Base-by-base conservation (phyloP, 2,888 invertebrate genomes). In the Bombylius major region DNA sequence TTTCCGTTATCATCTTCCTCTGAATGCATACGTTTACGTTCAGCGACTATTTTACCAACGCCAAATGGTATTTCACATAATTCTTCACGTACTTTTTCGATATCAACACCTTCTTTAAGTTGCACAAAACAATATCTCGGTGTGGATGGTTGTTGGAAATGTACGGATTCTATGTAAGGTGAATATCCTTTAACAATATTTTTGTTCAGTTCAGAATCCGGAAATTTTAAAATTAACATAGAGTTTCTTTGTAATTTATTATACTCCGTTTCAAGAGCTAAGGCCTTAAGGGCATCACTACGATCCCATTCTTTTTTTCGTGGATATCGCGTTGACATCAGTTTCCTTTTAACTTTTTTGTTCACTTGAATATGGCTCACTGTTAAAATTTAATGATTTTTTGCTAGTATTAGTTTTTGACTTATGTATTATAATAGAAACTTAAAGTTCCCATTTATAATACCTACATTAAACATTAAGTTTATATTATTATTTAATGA, bases 101-200 rank as follows among this genome's bases (percentile, higher is more conserved):
- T 76, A 70, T 83, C 75, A 5, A 79, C 76, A 50, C 73, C 73
- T 49, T 79, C 78, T 62, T 78, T 73, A 59, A 79, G 75, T 59
- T 82, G 80, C 14, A 83, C 81, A 64, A 82, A 80, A 66, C 84
- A 84, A 68, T 79, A 82, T 55, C 81, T 76, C 13, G 82, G 79
- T 0, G 80, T 78, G 45, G 81, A 81, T 1, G 81, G 82, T 61
- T 80, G 78, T 65, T 83, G 83, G 65, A 84, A 83, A 67, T 83
- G 81, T 33, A 84, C 84, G 60, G 79, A 80, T 56, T 82, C 79
- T 55, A 84, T 84, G 5, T 76, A 75, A 4, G 77, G 63, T 65
- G 83, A 81, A 65, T 80, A 82, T 56, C 75, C 73, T 44, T 79
- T 75, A 1, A 84, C 82, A 55, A 82, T 78, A 50, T 81, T 79